Base-by-base conservation (phyloP, 1,140 invertebrate species). In the Bombus consobrinus region DNA sequence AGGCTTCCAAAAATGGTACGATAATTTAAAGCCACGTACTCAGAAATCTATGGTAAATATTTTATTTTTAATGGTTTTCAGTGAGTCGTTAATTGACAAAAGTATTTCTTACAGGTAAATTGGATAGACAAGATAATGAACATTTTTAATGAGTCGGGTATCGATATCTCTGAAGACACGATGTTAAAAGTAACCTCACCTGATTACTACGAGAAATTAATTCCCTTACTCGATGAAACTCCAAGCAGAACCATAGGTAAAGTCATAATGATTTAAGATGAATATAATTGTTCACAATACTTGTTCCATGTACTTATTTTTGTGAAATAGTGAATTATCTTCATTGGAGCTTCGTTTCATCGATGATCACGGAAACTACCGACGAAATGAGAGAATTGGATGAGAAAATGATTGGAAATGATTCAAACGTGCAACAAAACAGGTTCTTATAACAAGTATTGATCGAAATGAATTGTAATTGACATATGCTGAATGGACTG, bases 321-420 rank as follows among this genome's bases (percentile, higher is more conserved):
- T 25, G 1, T 53, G 1, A 10, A 12, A 28, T 12, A 75, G 73
- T 34, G 32, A 75, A 75, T 53, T 75, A 53, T 8, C 32, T 75
- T 34, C 73, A 75, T 10, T 75, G 73, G 73, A 75, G 28, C 43
- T 75, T 75, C 32, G 41, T 75, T 2, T 75, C 73, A 32, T 39
- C 37, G 9, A 53, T 43, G 22, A 75, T 75, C 73, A 34, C 18
- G 2, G 53, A 18, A 12, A 75, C 73, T 6, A 75, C 73, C 43
- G 32, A 75, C 41, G 73, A 75, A 13, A 75, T 75, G 73, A 53
- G 73, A 13, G 22, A 75, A 53, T 25, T 75, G 43, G 12, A 25
- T 32, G 73, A 32, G 43, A 74, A 25, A 32, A 74, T 75, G 73
- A 6, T 1, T 4, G n/a, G 47, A 22, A 25, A 22, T 3, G 72